These are phyloP conservation scores for Channallabes apus DNA, from an alignment of 2,797 vertebrate genomes.

Conservation along the genomic window DNA sequence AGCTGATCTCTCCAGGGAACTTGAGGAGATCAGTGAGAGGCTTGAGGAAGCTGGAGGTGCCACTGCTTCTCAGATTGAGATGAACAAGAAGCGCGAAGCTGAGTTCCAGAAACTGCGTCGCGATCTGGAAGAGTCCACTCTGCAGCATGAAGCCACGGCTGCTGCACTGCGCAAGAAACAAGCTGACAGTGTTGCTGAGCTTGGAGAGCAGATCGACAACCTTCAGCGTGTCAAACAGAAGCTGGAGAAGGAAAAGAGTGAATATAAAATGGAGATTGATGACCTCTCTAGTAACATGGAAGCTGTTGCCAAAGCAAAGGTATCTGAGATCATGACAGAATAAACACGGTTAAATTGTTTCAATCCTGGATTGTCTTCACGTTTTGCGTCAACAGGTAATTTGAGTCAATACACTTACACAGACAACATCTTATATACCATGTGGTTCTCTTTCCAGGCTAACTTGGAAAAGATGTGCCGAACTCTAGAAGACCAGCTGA, in stretches of 20 bases:
- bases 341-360: background rate
- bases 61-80: conserved; percentile 77
- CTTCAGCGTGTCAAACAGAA: conserved; percentile 85
- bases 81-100: conserved; percentile 85
- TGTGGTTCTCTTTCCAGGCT: conserved; percentile 56
- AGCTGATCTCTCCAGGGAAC: conserved; percentile 72
- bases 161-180: conserved; percentile 80
- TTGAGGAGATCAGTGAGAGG: conserved; percentile 87
- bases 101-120: conserved; percentile 85
- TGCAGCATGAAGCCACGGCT: conserved; percentile 87
- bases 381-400: background rate
- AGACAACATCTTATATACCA: background rate
- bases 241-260: conserved; percentile 76
- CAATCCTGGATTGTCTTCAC: background rate
- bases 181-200: conserved; percentile 66
- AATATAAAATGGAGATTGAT: conserved; percentile 78
- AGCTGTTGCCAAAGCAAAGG: conserved; percentile 74
- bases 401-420: background rate
- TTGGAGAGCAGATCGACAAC: conserved; percentile 65
- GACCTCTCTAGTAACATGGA: conserved; percentile 74
- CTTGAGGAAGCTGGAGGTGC: conserved; percentile 87
- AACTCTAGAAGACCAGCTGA: conserved; percentile 71
- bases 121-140: conserved; percentile 84
- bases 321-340: conserved; percentile 33
- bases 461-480: conserved; percentile 43